A percentile compares a stretch with the other conserved stretches of the same genome.
These are phyloP conservation scores for Helogale parvula DNA, from an alignment of 2,113 vertebrate species.

Conservation along the genomic window DNA sequence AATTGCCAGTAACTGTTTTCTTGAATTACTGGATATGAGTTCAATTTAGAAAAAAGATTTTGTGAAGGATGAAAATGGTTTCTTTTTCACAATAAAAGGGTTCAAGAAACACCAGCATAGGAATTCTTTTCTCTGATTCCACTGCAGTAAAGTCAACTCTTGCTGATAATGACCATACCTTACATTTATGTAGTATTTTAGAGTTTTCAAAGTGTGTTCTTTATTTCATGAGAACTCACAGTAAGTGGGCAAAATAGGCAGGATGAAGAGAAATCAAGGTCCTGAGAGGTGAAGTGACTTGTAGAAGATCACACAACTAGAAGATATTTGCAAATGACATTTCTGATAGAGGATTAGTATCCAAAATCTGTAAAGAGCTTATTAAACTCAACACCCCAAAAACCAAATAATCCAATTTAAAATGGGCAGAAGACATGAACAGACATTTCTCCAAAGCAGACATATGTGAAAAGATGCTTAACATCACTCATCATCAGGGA, in stretches of 20 bases:
- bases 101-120: neutral
- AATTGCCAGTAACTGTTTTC: slow-evolving; percentile 33
- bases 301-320: neutral
- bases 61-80: neutral
- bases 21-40: slow-evolving; percentile 1
- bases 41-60: neutral
- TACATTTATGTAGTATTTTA: neutral
- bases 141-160: neutral
- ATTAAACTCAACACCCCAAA: too few species aligned
- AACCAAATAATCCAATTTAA: too few species aligned
- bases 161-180: neutral
- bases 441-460: too few species aligned
- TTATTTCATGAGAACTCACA: neutral
- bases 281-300: neutral
- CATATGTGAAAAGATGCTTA: too few species aligned
- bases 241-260: neutral
- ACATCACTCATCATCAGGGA: too few species aligned
- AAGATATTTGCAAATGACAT: too few species aligned
- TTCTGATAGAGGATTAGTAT: too few species aligned
- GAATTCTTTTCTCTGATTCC: neutral
- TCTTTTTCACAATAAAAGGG: neutral
- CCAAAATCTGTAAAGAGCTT: too few species aligned
- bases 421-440: too few species aligned
- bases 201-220: neutral
- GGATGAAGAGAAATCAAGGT: neutral